These are phyloP conservation scores for Chrysaora quinquecirrha DNA, from an alignment of 30 jellyfish, hydroid and myxozoan genomes.

Conservation along the genomic window DNA sequence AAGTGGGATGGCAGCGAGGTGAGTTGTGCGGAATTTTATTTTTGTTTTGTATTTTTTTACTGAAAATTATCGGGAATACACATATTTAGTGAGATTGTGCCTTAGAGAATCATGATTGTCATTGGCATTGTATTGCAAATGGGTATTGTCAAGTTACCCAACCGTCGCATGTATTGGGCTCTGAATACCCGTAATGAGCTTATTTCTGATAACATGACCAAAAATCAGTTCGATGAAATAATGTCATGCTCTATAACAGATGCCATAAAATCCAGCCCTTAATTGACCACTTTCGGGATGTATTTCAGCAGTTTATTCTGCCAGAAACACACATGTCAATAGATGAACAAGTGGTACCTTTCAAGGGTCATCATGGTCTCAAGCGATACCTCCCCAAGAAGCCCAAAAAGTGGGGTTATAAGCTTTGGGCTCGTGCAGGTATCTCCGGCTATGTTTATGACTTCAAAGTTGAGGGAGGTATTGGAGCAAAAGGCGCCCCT, in stretches of 20 bases:
- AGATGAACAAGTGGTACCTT: conserved; percentile 60
- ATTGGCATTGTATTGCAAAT: too few relatives aligned
- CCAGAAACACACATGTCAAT: neutral
- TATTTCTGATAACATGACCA: neutral
- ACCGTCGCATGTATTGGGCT: too few relatives aligned
- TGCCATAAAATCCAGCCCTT: conserved; percentile 41
- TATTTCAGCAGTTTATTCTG: too few relatives aligned
- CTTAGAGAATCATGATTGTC: neutral
- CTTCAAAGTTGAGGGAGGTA: conserved; percentile 58
- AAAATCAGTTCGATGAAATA: neutral
- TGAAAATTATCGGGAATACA: neutral
- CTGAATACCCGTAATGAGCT: neutral
- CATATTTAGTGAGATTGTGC: too few relatives aligned
- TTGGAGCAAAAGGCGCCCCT: conserved; percentile 58
- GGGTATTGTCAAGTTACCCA: too few relatives aligned
- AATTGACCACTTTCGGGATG: conserved; percentile 23
- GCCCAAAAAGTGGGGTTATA: conserved; percentile 72
- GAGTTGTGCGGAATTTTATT: conserved; percentile 1
- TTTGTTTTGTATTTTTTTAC: neutral
- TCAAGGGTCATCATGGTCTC: conserved; percentile 38
- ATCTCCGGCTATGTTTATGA: conserved; percentile 57
- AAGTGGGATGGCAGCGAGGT: conserved; percentile 6
- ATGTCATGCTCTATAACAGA: neutral
- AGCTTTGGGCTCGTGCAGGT: conserved; percentile 69
- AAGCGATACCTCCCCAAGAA: conserved; percentile 54